A percentile compares a stretch with the other conserved stretches of the same genome.
Evolutionary conservation across 2,888 invertebrate genomes (phyloP).

Genomic region (Epinotia bilunana): DNA sequence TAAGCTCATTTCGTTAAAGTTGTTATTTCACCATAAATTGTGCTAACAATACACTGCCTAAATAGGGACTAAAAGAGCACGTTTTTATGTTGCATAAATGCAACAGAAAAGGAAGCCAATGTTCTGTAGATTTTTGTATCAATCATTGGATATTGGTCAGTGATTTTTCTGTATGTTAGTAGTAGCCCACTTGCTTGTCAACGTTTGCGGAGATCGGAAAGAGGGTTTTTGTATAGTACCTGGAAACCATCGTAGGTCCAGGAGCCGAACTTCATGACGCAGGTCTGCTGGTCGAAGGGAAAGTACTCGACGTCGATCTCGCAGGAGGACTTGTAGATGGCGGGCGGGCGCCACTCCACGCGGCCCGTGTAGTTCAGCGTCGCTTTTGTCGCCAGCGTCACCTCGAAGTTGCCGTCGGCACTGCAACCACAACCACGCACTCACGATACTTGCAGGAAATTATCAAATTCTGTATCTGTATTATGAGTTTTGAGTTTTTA

Average conservation of each 20-base stretch:
- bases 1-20: too few species aligned
- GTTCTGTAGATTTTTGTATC: too few species aligned
- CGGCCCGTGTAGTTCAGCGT: conserved; percentile 94
- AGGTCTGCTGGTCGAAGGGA: conserved; percentile 97
- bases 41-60: too few species aligned
- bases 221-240: conserved; percentile 83
- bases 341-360: conserved; percentile 97
- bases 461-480: too few species aligned
- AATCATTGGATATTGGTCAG: neutral
- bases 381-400: conserved; percentile 95
- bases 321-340: conserved; percentile 97
- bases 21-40: too few species aligned
- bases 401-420: conserved; percentile 96
- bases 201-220: neutral
- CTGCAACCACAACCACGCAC: conserved; percentile 75
- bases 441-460: neutral
- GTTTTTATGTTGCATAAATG: too few species aligned
- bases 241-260: conserved; percentile 98
- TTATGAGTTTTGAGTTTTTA: too few species aligned
- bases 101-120: too few species aligned
- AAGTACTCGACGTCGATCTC: conserved; percentile 97
- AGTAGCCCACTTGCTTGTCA: too few species aligned
- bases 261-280: conserved; percentile 96
- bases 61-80: too few species aligned
- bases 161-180: neutral